A percentile compares a stretch with the other conserved stretches of the same genome.
Conservation (phyloP, 2,888 invertebrate species). For the Auanema freiburgensis region DNA sequence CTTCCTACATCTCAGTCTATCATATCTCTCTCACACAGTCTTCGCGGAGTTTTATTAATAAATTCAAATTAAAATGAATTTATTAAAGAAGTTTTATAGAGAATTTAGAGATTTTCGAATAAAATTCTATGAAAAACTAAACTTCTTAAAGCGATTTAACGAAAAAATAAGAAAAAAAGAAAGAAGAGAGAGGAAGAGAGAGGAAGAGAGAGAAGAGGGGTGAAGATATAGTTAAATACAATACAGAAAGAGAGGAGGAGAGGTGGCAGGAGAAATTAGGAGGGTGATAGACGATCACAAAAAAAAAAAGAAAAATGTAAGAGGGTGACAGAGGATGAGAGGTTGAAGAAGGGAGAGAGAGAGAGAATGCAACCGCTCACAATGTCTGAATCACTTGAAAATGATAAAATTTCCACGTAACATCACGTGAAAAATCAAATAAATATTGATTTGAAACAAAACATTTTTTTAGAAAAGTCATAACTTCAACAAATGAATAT, state of each 20-base stretch:
- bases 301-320: neutral
- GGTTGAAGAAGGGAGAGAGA: neutral
- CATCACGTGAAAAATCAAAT: no score
- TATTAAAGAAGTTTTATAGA: no score
- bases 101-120: conserved; percentile 1
- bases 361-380: neutral
- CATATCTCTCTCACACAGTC: neutral
- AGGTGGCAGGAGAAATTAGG: neutral
- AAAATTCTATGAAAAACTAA: conserved; percentile 1
- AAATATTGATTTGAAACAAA: no score
- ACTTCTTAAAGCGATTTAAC: no score
- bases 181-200: conserved; percentile 6
- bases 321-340: neutral
- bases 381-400: no score
- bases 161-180: no score
- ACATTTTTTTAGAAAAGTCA: no score
- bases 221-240: neutral
- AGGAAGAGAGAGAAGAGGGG: neutral
- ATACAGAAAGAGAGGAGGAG: conserved; percentile 1
- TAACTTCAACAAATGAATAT: no score
- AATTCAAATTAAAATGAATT: no score
- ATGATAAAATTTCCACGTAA: no score
- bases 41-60: no score
- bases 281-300: neutral
- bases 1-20: neutral